Conservation (phyloP, 2,113 vertebrate species). For the Zosterops pallidus region DNA sequence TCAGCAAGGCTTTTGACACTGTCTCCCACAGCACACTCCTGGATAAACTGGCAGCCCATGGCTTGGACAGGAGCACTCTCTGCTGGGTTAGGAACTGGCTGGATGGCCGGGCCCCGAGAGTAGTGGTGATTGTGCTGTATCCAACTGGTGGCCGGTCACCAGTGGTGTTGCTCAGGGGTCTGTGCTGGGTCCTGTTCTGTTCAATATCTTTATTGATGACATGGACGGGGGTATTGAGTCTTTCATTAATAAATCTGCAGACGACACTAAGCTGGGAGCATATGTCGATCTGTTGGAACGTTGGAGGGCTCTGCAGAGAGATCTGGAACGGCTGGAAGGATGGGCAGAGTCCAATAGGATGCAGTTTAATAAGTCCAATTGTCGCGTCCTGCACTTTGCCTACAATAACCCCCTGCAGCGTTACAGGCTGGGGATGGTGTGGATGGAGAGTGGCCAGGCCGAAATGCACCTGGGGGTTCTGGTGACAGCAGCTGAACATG, state of each 20-base stretch:
- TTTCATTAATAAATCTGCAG: neutral
- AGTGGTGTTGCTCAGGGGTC: neutral
- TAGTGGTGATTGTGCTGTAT: neutral
- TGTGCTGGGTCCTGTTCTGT: neutral
- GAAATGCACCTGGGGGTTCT: neutral
- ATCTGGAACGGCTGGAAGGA: neutral
- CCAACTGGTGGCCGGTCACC: neutral
- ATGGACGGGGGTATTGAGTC: neutral
- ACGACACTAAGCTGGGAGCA: neutral
- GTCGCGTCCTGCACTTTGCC: neutral
- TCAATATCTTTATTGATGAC: neutral
- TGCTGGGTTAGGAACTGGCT: neutral
- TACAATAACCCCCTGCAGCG: neutral
- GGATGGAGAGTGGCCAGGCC: neutral
- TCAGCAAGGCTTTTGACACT: neutral
- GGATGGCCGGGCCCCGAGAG: neutral
- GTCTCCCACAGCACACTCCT: neutral
- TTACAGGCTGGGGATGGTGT: neutral
- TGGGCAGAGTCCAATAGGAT: neutral
- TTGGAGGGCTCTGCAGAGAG: neutral
- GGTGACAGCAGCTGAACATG: neutral
- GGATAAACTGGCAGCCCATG: neutral
- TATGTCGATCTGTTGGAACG: neutral
- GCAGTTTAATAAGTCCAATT: neutral
- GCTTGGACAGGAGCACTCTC: neutral